Base-by-base conservation (phyloP, 2,888 invertebrate genomes). In the Himalopsyche tibetana region DNA sequence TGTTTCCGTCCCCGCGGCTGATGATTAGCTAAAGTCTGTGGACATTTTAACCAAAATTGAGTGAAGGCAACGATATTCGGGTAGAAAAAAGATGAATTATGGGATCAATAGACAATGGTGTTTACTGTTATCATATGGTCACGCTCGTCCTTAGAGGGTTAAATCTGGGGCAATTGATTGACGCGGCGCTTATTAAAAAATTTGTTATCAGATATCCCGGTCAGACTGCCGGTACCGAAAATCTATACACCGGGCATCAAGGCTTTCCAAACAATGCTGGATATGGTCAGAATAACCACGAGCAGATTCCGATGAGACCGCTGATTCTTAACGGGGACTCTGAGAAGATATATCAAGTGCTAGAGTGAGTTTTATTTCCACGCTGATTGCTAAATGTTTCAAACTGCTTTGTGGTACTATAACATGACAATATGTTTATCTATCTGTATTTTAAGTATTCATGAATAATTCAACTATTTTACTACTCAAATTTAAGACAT, bases 301-400 rank as follows among this genome's bases (percentile, higher is more conserved):
- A 97, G 90, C 96, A 95, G 90, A 97, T 98, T 91, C 97, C 97
- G 82, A 92, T 97, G 89, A 93, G 96, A 90, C 95, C 96, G 84
- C 93, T 97, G 74, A 94, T 96, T 89, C 95, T 96, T 89, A 95
- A 94, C 89, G 95, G 95, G 51, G 95, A 95, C 90, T 92, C 94
- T 12, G 95, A 95, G 89, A 94, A 94, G 90, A 94, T 95, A 89
- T 95, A 95, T 90, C 95, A 95, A 92, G 94, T 96, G 86, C 92
- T 95, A 90, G 95, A 96, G 96, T 96, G 93, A 96, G 96, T 95
- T 91, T 86, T 45, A 38, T 45, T 17, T 80, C 38, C 19, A 42
- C 40, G 19, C 36, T 56, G 9, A 63, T 38, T 85, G 19, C 55
- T 85, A 40, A 12, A 69, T 85, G 63, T 85, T 55, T n/a, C 19